phyloP scores from a whole-genome alignment of 2,888 invertebrate genomes.

The Dorcus parallelipipedus region DNA sequence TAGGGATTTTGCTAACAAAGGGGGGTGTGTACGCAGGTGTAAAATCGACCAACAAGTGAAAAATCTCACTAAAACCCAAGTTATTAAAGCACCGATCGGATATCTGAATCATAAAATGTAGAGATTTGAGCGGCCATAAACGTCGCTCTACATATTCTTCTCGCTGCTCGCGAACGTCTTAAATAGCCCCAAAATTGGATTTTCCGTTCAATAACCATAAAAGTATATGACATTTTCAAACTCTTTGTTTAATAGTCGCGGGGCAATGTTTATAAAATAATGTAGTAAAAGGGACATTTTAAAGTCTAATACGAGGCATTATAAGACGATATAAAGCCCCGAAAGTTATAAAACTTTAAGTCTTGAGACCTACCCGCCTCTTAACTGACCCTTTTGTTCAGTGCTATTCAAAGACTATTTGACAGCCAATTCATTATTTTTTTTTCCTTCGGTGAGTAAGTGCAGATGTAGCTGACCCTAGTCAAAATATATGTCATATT shows the following conservation, averaged over 20 bases:
- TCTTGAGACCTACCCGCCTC: slow-evolving; percentile 19
- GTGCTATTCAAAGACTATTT: no score
- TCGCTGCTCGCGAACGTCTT: slow-evolving; percentile 42
- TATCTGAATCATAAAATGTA: slow-evolving; percentile 40
- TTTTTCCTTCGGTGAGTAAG: no score
- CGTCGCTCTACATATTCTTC: slow-evolving; percentile 45
- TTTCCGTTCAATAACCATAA: slow-evolving; percentile 51
- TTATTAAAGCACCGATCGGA: not conserved
- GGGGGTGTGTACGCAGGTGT: no score
- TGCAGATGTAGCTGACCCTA: no score
- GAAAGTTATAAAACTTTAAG: slow-evolving; percentile 43
- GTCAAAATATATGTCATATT: no score
- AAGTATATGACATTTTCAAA: slow-evolving; percentile 48
- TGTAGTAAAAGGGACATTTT: slow-evolving; percentile 49
- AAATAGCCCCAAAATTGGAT: slow-evolving; percentile 52
- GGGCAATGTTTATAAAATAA: slow-evolving; percentile 51
- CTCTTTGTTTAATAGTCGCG: slow-evolving; percentile 48
- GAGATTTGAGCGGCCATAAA: slow-evolving; percentile 45
- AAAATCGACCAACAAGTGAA: not conserved
- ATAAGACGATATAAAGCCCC: slow-evolving; percentile 47
- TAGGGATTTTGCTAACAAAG: no score
- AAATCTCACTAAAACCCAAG: not conserved
- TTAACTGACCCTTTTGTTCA: not conserved
- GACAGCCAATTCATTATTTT: no score
- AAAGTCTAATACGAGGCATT: slow-evolving; percentile 48